These are phyloP conservation scores for Bellardia pandia DNA, from an alignment of 2,888 invertebrate species.

Conservation along the genomic window DNA sequence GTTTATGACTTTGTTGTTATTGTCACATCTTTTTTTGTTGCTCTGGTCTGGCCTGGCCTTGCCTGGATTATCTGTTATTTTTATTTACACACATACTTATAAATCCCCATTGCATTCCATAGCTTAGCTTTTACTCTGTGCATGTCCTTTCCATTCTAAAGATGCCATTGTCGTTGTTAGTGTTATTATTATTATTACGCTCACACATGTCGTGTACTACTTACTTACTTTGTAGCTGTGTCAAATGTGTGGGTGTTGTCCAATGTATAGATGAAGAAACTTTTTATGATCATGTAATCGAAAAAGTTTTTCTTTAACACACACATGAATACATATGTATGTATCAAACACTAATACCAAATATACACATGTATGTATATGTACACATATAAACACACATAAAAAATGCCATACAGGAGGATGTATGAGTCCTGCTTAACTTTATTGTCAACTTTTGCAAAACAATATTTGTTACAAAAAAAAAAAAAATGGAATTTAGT, in stretches of 20 bases:
- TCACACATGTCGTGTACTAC: conserved; percentile 65
- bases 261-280: conserved; percentile 71
- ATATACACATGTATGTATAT: background rate
- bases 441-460: conserved; percentile 61
- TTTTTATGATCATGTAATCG: conserved; percentile 75
- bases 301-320: conserved; percentile 73
- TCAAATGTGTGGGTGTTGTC: conserved; percentile 72
- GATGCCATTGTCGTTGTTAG: conserved; percentile 41
- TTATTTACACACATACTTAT: conserved; percentile 42
- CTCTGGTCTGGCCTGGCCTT: conserved; percentile 17
- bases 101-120: conserved; percentile 23
- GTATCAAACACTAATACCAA: background rate
- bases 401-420: background rate
- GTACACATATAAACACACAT: background rate
- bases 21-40: conserved; percentile 46
- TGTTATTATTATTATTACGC: conserved; percentile 56
- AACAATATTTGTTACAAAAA: conserved; percentile 28
- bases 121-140: background rate
- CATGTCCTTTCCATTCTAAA: conserved; percentile 51
- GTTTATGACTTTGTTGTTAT: conserved; percentile 69
- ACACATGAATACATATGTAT: conserved; percentile 8
- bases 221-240: conserved; percentile 55
- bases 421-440: conserved; percentile 53
- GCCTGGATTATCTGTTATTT: conserved; percentile 60
- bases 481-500: background rate